Percentiles rank a stretch among this genome's conserved stretches.
phyloP scores from a whole-genome alignment of 2,888 invertebrate genomes.

The Drosophila anomelani region DNA sequence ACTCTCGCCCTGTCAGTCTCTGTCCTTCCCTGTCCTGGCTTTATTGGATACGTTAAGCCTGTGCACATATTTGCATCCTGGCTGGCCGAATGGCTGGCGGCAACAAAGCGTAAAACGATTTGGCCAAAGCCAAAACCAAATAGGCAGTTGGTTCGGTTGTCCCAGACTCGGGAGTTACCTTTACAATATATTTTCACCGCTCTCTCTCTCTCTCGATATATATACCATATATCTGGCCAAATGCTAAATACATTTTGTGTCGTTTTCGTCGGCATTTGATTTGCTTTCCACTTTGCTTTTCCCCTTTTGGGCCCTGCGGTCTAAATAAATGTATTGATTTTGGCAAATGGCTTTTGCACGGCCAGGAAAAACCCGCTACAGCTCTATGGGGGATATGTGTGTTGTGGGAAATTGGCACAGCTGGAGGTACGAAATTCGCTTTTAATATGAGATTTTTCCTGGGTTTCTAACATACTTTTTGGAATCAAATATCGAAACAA shows the following conservation, averaged over 20 bases:
- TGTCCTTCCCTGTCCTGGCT: conserved; percentile 22
- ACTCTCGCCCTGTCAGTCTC: conserved; percentile 19
- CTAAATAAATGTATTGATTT: conserved; percentile 75
- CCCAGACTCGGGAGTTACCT: conserved; percentile 30
- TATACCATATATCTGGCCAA: conserved; percentile 19
- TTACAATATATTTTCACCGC: conserved; percentile 40
- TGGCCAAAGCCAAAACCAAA: conserved; percentile 56
- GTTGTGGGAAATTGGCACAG: conserved; percentile 52
- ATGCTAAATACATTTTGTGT: conserved; percentile 49
- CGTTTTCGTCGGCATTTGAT: conserved; percentile 37
- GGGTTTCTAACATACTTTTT: neutral
- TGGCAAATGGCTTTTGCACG: conserved; percentile 71
- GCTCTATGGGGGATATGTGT: conserved; percentile 12
- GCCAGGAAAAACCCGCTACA: conserved; percentile 12
- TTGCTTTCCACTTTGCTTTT: conserved; percentile 32
- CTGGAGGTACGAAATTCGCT: conserved; percentile 26
- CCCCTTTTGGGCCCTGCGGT: conserved; percentile 57
- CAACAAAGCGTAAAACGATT: conserved; percentile 57
- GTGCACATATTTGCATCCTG: conserved; percentile 59
- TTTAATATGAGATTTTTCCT: conserved; percentile 3
- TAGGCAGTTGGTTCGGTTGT: conserved; percentile 19
- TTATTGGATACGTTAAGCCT: conserved; percentile 61
- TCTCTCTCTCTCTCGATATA: conserved; percentile 8
- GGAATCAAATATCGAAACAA: neutral
- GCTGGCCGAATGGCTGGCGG: conserved; percentile 39